Percentiles rank a stretch among this genome's conserved stretches.
These are phyloP conservation scores for Hydrotaea cyrtoneurina DNA, from an alignment of 2,888 invertebrate genomes.

Conservation along the genomic window DNA sequence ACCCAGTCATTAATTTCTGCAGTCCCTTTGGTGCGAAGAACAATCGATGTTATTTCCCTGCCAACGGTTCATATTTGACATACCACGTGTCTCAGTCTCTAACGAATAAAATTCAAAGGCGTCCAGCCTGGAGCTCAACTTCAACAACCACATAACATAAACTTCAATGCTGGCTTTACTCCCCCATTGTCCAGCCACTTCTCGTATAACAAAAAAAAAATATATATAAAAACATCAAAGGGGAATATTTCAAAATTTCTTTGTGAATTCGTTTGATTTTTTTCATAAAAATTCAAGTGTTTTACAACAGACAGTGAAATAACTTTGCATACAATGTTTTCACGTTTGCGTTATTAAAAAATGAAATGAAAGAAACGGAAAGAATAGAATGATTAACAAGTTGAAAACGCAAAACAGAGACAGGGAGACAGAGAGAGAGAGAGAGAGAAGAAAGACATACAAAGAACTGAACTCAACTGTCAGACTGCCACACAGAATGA, in stretches of 20 bases:
- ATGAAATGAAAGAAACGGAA: background rate
- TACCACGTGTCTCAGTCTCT: no score
- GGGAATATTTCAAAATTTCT: background rate
- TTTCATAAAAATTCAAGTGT: background rate
- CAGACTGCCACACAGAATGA: slow-evolving; percentile 31
- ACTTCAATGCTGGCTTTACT: no score
- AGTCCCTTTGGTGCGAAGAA: no score
- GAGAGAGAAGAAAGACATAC: slow-evolving; percentile 26
- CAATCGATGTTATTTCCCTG: no score
- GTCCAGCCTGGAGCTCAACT: no score
- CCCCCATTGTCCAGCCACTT: no score
- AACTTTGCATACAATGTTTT: background rate
- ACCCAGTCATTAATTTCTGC: no score
- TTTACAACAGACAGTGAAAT: background rate
- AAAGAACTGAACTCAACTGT: slow-evolving; percentile 33
- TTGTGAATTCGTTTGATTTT: background rate
- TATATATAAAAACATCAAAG: no score
- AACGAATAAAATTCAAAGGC: no score
- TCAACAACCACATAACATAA: no score
- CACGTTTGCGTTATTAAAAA: background rate
- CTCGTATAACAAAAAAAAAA: slow-evolving; percentile 27
- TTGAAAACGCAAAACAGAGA: background rate
- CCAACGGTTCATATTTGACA: no score
- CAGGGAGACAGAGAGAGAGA: no score
- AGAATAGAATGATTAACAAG: background rate